Evolutionary conservation across 2,888 invertebrate genomes (phyloP).

Genomic region (Tenthredo livida): DNA sequence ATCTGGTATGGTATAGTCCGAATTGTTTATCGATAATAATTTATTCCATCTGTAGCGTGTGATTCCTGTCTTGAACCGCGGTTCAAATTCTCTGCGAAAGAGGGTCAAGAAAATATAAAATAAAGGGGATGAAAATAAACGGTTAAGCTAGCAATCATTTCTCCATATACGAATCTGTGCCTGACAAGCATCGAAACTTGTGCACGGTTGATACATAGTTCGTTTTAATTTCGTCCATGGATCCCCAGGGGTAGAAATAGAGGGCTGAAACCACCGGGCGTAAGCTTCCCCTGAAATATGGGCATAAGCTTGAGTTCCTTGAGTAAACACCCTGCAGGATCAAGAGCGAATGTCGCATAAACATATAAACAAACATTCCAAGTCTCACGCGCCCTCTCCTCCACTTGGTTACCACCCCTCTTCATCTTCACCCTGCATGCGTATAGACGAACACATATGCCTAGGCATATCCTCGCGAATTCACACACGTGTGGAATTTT

Average conservation of each 20-base stretch:
- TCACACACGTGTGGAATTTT: background rate
- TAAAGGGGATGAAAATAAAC: background rate
- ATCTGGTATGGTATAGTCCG: background rate
- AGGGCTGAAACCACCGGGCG: background rate
- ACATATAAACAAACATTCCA: conserved; percentile 38
- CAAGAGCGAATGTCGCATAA: conserved; percentile 45
- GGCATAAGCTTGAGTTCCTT: conserved; percentile 28
- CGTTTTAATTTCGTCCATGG: conserved; percentile 24
- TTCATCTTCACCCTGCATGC: background rate
- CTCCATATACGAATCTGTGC: background rate
- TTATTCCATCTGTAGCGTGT: background rate
- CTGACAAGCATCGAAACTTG: conserved; percentile 7
- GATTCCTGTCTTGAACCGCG: background rate
- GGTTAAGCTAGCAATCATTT: background rate
- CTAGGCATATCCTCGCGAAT: background rate
- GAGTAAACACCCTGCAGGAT: conserved; percentile 28
- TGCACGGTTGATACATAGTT: background rate
- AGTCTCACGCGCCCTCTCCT: conserved; percentile 12
- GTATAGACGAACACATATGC: background rate
- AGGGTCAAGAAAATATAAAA: background rate
- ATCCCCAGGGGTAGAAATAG: background rate
- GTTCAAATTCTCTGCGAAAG: background rate
- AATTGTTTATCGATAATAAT: background rate
- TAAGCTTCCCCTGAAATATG: conserved; percentile 10
- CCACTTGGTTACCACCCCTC: background rate